Conservation (phyloP, 2,113 vertebrate species). For the Prionailurus viverrinus region DNA sequence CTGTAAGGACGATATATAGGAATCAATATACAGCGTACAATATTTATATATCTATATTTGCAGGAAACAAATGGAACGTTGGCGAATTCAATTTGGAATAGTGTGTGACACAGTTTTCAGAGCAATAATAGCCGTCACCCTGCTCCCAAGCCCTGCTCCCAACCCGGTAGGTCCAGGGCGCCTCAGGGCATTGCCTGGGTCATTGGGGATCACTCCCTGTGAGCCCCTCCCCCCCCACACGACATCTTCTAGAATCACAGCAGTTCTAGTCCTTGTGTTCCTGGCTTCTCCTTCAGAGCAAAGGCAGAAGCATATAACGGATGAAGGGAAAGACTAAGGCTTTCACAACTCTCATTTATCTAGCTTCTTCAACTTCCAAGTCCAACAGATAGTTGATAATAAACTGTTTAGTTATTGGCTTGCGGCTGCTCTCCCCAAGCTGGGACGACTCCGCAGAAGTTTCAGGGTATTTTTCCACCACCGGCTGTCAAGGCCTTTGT, state of each 20-base stretch:
- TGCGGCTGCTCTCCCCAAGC: neutral
- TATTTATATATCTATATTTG: neutral
- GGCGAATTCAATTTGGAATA: neutral
- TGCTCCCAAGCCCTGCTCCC: neutral
- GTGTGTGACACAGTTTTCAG: neutral
- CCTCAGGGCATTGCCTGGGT: neutral
- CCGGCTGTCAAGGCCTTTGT: neutral
- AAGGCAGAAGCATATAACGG: neutral
- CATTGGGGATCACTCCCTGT: rapidly evolving
- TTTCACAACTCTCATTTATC: neutral
- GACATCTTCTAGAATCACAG: neutral
- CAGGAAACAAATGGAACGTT: neutral
- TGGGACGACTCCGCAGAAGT: neutral
- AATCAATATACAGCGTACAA: neutral
- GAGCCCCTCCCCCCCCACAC: rapidly evolving
- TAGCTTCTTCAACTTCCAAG: neutral
- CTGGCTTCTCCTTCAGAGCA: neutral
- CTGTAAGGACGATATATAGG: neutral
- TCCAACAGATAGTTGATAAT: neutral
- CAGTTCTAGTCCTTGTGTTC: neutral
- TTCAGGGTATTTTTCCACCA: neutral
- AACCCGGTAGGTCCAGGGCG: neutral
- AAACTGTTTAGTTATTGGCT: neutral
- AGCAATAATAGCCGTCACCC: neutral
- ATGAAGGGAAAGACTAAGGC: neutral